Evolutionary conservation across 2,888 invertebrate species (phyloP), one percentile per base, ranked within the genome.

Genomic region (Imbricaverruca yamaguchii): DNA sequence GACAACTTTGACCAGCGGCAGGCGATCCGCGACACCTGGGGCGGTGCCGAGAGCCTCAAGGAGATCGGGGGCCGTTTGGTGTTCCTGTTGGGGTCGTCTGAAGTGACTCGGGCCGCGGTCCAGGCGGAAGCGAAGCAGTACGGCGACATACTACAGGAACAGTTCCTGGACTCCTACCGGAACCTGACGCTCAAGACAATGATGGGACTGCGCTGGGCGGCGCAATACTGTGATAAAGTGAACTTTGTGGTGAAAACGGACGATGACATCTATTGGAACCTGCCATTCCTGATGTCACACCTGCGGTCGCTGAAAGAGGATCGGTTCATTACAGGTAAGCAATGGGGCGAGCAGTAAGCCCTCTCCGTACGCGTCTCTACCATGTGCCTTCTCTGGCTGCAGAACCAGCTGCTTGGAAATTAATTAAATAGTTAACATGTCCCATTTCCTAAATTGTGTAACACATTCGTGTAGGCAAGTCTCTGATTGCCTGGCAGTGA

Each of bases 11-110:
- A 81, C 39, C 79, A 81, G 0, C 80, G 83, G 7, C 81, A 82
- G n/a, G 83, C 83, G 53, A 82, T 83, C 63, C 67, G 83, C 4
- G 81, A 82, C 57, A 83, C 83, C 0, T 83, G 83, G 83, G 83
- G 83, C 6, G 77, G 83, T 12, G 39, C 80, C 57, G 56, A 59
- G 6, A 55, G 80, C 78, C 69, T 83, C 25, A 80, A 77, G 8
- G 53, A 79, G n/a, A 81, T 82, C 18, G 23, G 78, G n/a, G 82
- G 81, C 59, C 83, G 80, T 67, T 80, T 83, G 63, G 69, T 82
- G 57, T 83, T 83, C 77, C 82, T 83, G 15, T 80, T 83, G 23
- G 83, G 78, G 21, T 80, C 81, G 23, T 80, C 81, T 0, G 74
- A 81, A 57, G 53, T 59, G 8, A 12, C 9, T 1, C 9, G 18